Conservation (phyloP, 2,888 invertebrate genomes). For the Bruchidius siliquastri region DNA sequence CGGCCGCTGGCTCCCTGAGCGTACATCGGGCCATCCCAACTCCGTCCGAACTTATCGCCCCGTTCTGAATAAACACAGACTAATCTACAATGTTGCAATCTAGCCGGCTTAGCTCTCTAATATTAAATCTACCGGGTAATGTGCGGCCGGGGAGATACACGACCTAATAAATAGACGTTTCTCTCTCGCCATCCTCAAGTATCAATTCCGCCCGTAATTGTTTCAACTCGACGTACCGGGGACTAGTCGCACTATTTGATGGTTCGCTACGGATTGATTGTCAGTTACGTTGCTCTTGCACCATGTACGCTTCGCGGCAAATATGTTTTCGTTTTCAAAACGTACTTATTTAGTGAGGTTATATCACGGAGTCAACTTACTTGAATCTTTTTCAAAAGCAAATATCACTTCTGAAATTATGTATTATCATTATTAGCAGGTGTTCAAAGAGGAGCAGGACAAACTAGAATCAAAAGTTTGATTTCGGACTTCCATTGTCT, state of each 20-base stretch:
- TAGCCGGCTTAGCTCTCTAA: conserved; percentile 31
- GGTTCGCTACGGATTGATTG: neutral
- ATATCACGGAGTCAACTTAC: too few species aligned
- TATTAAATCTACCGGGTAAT: conserved; percentile 37
- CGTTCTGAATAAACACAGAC: conserved; percentile 41
- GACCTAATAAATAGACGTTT: conserved; percentile 27
- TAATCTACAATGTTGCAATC: conserved; percentile 44
- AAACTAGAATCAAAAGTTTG: too few species aligned
- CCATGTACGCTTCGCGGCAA: too few species aligned
- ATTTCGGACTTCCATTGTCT: too few species aligned
- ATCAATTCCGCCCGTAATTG: conserved; percentile 20
- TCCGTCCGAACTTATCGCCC: conserved; percentile 40
- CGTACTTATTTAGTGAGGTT: too few species aligned
- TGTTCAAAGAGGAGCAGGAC: too few species aligned
- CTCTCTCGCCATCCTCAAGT: conserved; percentile 17
- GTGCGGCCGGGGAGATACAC: conserved; percentile 27
- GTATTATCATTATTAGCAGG: too few species aligned
- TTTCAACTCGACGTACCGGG: conserved; percentile 14
- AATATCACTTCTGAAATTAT: too few species aligned
- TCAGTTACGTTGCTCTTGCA: neutral
- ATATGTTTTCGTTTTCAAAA: too few species aligned
- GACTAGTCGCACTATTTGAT: neutral
- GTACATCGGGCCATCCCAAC: conserved; percentile 16
- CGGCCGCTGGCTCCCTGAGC: conserved; percentile 2
- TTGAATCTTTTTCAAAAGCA: too few species aligned